These are phyloP conservation scores for Peromyscus aztecus DNA, from an alignment of 2,797 vertebrate genomes.

Conservation along the genomic window DNA sequence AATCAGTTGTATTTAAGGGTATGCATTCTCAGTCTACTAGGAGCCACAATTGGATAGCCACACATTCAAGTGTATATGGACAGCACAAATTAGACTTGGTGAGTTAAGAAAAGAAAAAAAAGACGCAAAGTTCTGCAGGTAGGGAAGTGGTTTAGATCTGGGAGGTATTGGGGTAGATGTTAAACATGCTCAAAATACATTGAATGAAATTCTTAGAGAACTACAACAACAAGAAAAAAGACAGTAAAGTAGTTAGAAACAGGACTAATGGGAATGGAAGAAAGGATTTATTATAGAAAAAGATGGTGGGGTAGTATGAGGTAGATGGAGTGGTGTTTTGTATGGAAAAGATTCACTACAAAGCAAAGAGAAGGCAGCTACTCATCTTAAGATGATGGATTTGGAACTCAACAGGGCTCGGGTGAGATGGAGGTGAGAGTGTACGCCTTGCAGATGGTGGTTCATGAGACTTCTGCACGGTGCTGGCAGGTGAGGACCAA, in stretches of 20 bases:
- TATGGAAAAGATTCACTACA: neutral
- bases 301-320: neutral
- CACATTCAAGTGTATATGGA: neutral
- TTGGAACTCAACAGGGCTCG: neutral
- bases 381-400: neutral
- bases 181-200: neutral
- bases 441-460: too few relatives aligned
- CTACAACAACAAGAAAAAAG: neutral
- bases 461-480: neutral
- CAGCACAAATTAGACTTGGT: neutral
- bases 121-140: too few relatives aligned
- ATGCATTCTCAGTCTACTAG: too few relatives aligned
- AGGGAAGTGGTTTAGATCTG: too few relatives aligned
- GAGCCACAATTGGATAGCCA: neutral
- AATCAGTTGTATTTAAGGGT: neutral
- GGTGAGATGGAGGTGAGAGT: too few relatives aligned
- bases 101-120: neutral
- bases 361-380: neutral
- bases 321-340: neutral
- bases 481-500: neutral
- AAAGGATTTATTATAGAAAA: neutral
- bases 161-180: neutral
- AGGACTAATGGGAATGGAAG: neutral
- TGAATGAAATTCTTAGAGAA: neutral
- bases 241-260: neutral